Evolutionary conservation across 2,888 invertebrate genomes (phyloP).

Genomic region (Synergus japonicus): DNA sequence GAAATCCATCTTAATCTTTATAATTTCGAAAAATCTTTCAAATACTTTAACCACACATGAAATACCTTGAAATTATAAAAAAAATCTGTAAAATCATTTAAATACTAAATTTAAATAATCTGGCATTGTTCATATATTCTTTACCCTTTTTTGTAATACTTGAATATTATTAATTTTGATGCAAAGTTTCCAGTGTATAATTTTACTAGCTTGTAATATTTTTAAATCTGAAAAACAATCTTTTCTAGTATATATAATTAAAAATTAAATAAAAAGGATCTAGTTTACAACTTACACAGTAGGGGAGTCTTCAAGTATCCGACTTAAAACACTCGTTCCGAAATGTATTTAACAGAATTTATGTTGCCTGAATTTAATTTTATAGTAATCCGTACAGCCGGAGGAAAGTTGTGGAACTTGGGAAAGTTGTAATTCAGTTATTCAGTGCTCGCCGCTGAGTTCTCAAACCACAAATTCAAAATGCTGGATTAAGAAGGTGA

Average conservation of each 20-base stretch:
- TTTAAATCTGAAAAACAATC: too few species aligned
- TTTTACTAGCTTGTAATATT: too few species aligned
- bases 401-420: slow-evolving; percentile 29
- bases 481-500: slow-evolving; percentile 23
- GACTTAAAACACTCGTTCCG: slow-evolving; percentile 1
- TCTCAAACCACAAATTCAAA: slow-evolving; percentile 16
- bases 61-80: too few species aligned
- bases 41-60: too few species aligned
- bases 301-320: background rate
- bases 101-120: too few species aligned
- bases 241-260: background rate
- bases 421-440: slow-evolving; percentile 11
- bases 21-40: too few species aligned
- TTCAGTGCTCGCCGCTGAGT: slow-evolving; percentile 5
- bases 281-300: background rate
- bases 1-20: too few species aligned
- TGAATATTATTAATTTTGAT: too few species aligned
- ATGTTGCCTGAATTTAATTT: slow-evolving; percentile 31
- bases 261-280: background rate
- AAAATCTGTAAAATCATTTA: too few species aligned
- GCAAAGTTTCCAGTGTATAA: too few species aligned
- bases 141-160: too few species aligned
- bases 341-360: slow-evolving; percentile 23
- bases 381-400: slow-evolving; percentile 24
- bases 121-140: too few species aligned